Conservation (phyloP, 2,113 vertebrate species). For the Ginglymostoma cirratum region DNA sequence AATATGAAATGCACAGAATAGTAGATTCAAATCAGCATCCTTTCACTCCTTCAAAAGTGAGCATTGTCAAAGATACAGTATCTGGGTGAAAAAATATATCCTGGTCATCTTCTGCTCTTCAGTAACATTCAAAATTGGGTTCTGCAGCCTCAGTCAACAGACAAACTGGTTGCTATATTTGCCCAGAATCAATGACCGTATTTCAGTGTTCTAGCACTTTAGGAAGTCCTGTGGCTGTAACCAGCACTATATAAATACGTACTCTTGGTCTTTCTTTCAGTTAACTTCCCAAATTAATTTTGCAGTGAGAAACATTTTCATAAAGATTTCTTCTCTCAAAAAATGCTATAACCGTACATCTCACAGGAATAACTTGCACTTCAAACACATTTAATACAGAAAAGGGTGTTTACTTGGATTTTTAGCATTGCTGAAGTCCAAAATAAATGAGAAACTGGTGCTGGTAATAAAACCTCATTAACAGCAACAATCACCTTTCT, state of each 20-base stretch:
- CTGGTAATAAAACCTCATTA: not conserved
- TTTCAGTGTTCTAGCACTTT: not conserved
- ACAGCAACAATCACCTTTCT: not conserved
- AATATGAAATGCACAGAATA: not conserved
- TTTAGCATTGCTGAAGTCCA: not conserved
- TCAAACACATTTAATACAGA: not conserved
- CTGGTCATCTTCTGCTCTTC: not conserved
- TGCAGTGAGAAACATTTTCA: not conserved
- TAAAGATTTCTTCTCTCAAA: not conserved
- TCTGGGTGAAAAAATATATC: not conserved
- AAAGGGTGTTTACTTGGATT: not conserved
- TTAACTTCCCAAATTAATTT: not conserved
- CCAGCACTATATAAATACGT: not conserved
- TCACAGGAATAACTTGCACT: not conserved
- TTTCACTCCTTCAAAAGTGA: not conserved
- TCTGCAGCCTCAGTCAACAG: not conserved
- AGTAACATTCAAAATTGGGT: not conserved
- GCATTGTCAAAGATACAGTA: not conserved
- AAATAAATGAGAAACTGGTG: not conserved
- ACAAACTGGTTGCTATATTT: not conserved
- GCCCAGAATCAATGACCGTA: not conserved
- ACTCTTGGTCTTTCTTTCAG: not conserved
- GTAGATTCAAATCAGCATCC: not conserved
- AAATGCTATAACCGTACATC: not conserved
- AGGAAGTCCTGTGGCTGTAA: not conserved